A percentile compares a stretch with the other conserved stretches of the same genome.
phyloP scores from a whole-genome alignment of 2,888 invertebrate genomes.

The Pterostichus niger region DNA sequence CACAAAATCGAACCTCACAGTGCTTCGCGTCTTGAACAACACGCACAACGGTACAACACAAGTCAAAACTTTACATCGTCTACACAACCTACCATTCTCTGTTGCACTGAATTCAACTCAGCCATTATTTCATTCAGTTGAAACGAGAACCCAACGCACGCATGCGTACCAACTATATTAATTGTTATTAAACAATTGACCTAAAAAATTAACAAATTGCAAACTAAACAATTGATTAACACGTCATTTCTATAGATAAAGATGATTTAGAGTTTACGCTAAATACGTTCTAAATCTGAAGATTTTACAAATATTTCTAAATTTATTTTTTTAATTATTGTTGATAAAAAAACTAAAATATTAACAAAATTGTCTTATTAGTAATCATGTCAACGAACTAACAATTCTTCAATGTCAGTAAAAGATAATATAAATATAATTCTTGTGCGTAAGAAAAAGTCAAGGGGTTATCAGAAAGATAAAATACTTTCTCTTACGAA shows the following conservation, averaged over 20 bases:
- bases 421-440: not conserved
- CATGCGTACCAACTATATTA: slow-evolving; percentile 18
- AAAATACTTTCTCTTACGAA: not conserved
- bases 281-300: too few relatives aligned
- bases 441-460: slow-evolving; percentile 30
- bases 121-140: slow-evolving; percentile 47
- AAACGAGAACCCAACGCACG: not conserved
- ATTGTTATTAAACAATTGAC: slow-evolving; percentile 51
- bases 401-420: slow-evolving; percentile 7
- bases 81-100: slow-evolving; percentile 18
- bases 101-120: slow-evolving; percentile 13
- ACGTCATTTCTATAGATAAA: not conserved
- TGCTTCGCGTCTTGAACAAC: too few relatives aligned
- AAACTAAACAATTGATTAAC: slow-evolving; percentile 1
- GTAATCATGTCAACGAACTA: slow-evolving; percentile 18
- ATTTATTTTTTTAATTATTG: not conserved
- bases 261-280: not conserved
- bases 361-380: not conserved
- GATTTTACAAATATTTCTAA: too few relatives aligned
- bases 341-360: not conserved
- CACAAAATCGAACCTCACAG: too few relatives aligned
- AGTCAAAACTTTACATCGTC: not conserved
- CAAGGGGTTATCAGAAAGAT: slow-evolving; percentile 11
- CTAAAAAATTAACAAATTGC: slow-evolving; percentile 42
- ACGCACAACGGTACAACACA: too few relatives aligned